phyloP scores from a whole-genome alignment of 2,797 vertebrate genomes.

The Tolypeutes matacus region DNA sequence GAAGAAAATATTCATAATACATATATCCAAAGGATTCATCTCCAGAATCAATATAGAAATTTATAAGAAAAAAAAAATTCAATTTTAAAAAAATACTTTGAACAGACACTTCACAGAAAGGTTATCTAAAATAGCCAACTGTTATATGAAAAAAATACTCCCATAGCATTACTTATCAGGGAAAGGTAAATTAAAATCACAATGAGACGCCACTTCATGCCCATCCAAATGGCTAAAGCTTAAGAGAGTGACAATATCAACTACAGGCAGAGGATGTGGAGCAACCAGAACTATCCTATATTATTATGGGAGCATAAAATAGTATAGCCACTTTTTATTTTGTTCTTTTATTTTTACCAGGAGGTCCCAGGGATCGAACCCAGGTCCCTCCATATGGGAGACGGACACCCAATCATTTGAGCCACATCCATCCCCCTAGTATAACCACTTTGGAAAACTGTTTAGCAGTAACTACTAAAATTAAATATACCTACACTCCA shows the following conservation, averaged over 20 bases:
- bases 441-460: not conserved
- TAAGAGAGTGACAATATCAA: not conserved
- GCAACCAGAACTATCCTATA: not conserved
- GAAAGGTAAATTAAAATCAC: constrained; percentile 32
- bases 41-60: not conserved
- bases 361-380: too few relatives aligned
- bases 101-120: not conserved
- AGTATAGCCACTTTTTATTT: not conserved
- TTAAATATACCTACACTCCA: not conserved
- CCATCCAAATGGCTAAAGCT: not conserved
- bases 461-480: not conserved
- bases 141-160: constrained; percentile 11
- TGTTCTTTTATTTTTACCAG: too few relatives aligned
- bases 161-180: not conserved
- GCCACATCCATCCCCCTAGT: too few relatives aligned
- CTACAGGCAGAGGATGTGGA: not conserved
- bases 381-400: too few relatives aligned
- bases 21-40: not conserved
- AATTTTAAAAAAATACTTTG: not conserved
- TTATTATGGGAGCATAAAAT: not conserved
- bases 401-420: too few relatives aligned
- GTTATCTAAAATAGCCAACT: not conserved
- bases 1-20: constrained; percentile 6
- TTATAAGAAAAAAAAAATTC: not conserved
- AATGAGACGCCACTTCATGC: not conserved